phyloP scores from a whole-genome alignment of 1,140 invertebrate species.

The Eriosoma lanigerum region DNA sequence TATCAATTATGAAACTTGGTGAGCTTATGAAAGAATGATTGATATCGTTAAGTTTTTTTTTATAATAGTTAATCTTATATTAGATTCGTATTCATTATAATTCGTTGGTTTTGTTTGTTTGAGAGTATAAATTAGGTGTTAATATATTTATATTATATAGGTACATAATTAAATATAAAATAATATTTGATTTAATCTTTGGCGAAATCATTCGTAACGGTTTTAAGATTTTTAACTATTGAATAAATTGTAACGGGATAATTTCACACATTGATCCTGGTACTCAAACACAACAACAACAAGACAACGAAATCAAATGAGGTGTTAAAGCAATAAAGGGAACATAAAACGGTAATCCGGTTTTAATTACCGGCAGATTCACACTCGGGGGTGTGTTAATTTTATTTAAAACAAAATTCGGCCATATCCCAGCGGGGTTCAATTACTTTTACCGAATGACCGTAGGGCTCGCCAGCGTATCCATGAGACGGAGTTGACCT shows the following conservation, averaged over 20 bases:
- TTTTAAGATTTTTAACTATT: slow-evolving; percentile 12
- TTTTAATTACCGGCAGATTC: slow-evolving; percentile 46
- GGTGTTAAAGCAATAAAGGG: not conserved
- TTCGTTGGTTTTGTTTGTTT: too few species aligned
- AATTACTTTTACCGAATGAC: slow-evolving; percentile 33
- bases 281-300: not conserved
- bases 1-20: too few species aligned
- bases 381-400: slow-evolving; percentile 46
- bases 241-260: slow-evolving; percentile 36
- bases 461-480: not conserved
- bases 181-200: too few species aligned
- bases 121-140: too few species aligned
- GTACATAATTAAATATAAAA: too few species aligned
- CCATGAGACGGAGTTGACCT: slow-evolving; percentile 48
- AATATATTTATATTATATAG: too few species aligned
- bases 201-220: slow-evolving; percentile 14
- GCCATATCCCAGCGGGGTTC: slow-evolving; percentile 43
- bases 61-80: too few species aligned
- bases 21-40: too few species aligned
- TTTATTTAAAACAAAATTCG: slow-evolving; percentile 28
- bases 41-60: too few species aligned
- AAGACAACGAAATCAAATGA: slow-evolving; percentile 14
- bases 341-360: slow-evolving; percentile 49
- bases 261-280: slow-evolving; percentile 1
- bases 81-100: too few species aligned